These are phyloP conservation scores for Elgaria multicarinata DNA, from an alignment of 2,113 vertebrate species.

Conservation along the genomic window DNA sequence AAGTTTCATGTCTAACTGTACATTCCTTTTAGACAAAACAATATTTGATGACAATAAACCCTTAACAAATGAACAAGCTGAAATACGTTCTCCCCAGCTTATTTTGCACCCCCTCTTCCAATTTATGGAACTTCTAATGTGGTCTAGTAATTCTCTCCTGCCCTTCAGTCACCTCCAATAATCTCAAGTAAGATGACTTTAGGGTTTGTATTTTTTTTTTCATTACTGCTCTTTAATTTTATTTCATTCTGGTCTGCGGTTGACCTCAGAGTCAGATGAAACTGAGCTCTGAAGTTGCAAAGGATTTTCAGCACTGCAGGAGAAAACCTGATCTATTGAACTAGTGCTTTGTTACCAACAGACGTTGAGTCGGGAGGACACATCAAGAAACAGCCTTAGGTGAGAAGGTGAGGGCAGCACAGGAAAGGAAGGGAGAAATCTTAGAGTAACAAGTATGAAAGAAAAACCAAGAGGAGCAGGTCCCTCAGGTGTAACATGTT, in stretches of 20 bases:
- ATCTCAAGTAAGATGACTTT: neutral
- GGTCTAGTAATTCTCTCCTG: neutral
- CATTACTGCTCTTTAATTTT: neutral
- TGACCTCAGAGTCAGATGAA: neutral
- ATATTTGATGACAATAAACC: too few species aligned
- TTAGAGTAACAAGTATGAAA: neutral
- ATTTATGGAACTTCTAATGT: neutral
- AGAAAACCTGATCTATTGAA: neutral
- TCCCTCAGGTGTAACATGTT: rapidly evolving
- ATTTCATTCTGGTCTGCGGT: neutral
- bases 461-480: neutral
- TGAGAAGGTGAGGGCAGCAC: neutral
- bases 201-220: neutral
- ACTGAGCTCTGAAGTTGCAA: neutral
- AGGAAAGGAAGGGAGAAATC: constrained; percentile 26
- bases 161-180: neutral
- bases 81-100: neutral
- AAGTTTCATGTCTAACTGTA: too few species aligned
- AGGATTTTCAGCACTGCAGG: constrained; percentile 4
- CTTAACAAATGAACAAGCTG: too few species aligned
- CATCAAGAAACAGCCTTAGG: neutral
- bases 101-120: neutral
- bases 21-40: too few species aligned
- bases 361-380: neutral
- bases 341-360: neutral